Conservation (phyloP, 2,113 vertebrate species). For the Otocyon megalotis region DNA sequence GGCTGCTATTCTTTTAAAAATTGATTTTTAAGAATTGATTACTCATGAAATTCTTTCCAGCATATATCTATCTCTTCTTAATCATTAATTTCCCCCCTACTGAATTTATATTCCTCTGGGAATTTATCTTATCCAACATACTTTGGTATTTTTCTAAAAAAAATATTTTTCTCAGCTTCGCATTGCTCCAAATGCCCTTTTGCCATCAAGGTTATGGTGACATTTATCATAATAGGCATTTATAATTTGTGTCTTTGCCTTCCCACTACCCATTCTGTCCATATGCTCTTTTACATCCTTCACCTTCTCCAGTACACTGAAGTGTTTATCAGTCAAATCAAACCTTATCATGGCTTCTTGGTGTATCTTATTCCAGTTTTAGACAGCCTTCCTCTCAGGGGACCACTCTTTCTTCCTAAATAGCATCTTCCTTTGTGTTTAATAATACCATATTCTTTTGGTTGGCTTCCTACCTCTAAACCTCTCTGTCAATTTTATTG, state of each 20-base stretch:
- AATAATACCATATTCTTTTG: background rate
- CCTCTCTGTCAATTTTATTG: background rate
- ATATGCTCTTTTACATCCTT: background rate
- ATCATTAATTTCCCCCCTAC: background rate
- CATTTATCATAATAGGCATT: background rate
- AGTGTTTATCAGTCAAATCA: background rate
- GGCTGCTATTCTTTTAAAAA: background rate
- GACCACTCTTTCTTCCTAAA: background rate
- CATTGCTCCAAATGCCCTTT: background rate
- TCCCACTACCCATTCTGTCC: background rate
- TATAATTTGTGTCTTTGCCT: background rate
- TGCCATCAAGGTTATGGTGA: background rate
- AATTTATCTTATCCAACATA: background rate
- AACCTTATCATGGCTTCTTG: background rate
- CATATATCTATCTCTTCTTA: background rate
- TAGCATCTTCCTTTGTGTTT: background rate
- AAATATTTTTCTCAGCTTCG: background rate
- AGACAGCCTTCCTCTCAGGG: background rate
- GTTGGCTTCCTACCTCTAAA: background rate
- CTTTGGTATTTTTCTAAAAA: background rate
- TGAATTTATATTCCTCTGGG: background rate
- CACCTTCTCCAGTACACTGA: background rate
- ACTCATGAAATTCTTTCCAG: background rate
- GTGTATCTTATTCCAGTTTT: background rate
- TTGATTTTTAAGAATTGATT: background rate